phyloP scores from a whole-genome alignment of 2,888 invertebrate genomes.

The Callinectes sapidus region DNA sequence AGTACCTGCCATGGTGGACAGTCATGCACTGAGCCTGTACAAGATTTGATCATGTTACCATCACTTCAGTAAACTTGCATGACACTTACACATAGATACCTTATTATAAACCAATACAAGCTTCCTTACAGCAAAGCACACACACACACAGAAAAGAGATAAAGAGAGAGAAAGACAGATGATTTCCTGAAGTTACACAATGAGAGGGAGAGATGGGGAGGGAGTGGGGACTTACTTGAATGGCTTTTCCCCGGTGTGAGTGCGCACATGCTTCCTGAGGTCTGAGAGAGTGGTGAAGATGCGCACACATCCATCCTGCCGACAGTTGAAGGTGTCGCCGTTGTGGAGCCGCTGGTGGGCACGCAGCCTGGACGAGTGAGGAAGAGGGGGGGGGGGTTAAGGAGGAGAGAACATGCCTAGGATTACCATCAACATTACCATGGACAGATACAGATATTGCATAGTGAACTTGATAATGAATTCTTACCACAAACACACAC shows the following conservation, averaged over 20 bases:
- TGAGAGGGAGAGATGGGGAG: not conserved
- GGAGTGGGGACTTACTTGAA: conserved; percentile 57
- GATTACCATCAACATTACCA: not conserved
- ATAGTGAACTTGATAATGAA: not conserved
- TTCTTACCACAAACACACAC: not conserved
- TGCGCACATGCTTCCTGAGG: conserved; percentile 93
- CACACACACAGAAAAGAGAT: not conserved
- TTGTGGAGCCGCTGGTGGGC: conserved; percentile 95
- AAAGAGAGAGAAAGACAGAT: not conserved
- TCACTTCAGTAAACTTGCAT: no score
- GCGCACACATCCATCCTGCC: conserved; percentile 87
- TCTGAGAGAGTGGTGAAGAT: conserved; percentile 96
- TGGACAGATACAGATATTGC: not conserved
- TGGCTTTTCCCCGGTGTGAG: conserved; percentile 79
- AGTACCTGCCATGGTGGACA: no score
- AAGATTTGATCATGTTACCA: no score
- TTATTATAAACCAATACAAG: no score
- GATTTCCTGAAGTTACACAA: no score
- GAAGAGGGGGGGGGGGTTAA: no score
- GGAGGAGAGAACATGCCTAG: not conserved
- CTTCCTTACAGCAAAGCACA: no score
- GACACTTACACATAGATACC: no score
- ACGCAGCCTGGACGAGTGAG: conserved; percentile 80
- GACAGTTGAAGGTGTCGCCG: conserved; percentile 95
- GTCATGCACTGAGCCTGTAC: no score